Base-by-base conservation (phyloP, 2,797 vertebrate genomes). In the Characodon lateralis region DNA sequence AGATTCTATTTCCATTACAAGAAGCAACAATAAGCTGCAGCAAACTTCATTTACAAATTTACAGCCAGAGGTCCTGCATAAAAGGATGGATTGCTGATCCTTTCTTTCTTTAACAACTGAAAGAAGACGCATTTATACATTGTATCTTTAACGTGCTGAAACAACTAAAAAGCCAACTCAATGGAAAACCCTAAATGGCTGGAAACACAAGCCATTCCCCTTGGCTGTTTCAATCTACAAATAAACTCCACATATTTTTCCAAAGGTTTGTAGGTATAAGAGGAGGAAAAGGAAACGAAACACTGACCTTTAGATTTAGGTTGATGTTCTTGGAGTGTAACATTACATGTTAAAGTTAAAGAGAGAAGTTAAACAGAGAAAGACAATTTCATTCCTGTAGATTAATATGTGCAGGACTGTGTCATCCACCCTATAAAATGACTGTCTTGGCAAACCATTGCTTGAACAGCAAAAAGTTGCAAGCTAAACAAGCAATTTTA, bases 161-260 rank as follows among this genome's bases (percentile, higher is more conserved):
- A 86, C 8, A 74, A 86, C 83, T 61, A n/a, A 81, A 90, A 85
- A 74, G 53, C 28, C 51, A 92, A 84, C 82, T 87, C 79, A 79
- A 74, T 88, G 88, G 92, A 93, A 93, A 93, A 92, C 78, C 87
- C 81, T 78, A 86, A 89, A 84, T 90, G 89, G 87, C 90, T 95
- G 93, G 93, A 95, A 95, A 94, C 89, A 92, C 70, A 90, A 82
- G 83, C 81, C 81, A 71, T 87, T 92, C 87, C 92, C 87, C 85
- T 93, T 84, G 88, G 80, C 87, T 87, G 88, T 86, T 91, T 94
- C 85, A 85, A 89, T 93, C 91, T 91, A 89, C 92, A 95, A 94
- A 94, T 91, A 94, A 94, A 94, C 91, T 90, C 85, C 92, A 93
- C 91, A 90, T 90, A 89, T 91, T 89, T 94, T 95, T 95, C 94